Conservation (phyloP, 1,140 invertebrate species). For the Bombus soroeensis region DNA sequence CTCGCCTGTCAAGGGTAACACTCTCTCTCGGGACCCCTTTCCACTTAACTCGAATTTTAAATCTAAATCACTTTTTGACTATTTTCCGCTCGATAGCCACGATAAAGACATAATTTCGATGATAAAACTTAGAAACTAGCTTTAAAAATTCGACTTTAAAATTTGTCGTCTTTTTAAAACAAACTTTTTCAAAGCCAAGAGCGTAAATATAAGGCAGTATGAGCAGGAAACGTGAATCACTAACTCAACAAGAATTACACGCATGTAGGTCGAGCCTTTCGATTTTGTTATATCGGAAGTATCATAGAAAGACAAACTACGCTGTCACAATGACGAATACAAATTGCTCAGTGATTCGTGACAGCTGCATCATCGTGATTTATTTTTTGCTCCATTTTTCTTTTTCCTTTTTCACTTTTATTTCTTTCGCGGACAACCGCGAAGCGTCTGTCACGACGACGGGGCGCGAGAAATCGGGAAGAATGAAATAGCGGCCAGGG, state of each 20-base stretch:
- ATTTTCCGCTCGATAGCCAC: background rate
- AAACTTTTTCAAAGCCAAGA: background rate
- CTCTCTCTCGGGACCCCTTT: background rate
- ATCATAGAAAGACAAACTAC: background rate
- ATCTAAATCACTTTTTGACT: background rate
- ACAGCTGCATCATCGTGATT: background rate
- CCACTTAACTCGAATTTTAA: background rate
- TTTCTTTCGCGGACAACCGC: background rate
- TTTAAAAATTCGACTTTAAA: background rate
- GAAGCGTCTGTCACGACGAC: background rate
- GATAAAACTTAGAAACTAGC: background rate
- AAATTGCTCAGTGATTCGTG: background rate
- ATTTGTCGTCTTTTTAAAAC: too few species aligned
- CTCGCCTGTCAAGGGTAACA: background rate
- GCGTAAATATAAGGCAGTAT: accelerated
- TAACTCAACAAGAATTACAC: background rate
- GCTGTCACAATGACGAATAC: background rate
- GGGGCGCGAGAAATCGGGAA: background rate
- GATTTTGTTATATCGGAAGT: background rate
- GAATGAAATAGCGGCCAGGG: background rate
- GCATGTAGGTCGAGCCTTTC: background rate
- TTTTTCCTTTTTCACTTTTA: background rate
- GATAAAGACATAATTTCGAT: background rate
- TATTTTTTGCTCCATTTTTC: background rate
- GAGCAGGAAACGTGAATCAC: background rate